Conservation (phyloP, 2,888 invertebrate species). For the Tholera decimalis region DNA sequence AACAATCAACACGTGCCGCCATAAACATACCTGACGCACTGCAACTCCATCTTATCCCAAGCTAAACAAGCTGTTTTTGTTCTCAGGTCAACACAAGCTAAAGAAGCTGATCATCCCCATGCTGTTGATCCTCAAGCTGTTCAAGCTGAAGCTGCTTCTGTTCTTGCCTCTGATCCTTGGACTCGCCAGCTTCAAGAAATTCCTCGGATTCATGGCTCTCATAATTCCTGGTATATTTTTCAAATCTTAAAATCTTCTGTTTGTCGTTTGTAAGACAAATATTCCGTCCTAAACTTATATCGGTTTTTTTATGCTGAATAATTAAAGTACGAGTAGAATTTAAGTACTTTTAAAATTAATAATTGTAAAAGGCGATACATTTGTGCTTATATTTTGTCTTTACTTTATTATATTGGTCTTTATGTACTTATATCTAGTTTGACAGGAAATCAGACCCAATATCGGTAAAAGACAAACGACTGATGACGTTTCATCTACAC, state of each 20-base stretch:
- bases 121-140: constrained; percentile 95
- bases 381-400: neutral
- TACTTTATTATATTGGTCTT: too few species aligned
- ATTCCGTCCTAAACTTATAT: neutral
- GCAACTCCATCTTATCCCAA: too few species aligned
- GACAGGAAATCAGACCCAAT: too few species aligned
- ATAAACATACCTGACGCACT: too few species aligned
- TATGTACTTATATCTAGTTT: too few species aligned
- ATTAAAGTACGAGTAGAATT: too few species aligned
- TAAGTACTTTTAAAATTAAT: neutral
- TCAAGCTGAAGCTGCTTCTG: constrained; percentile 95
- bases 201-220: constrained; percentile 95
- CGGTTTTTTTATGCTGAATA: neutral
- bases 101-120: constrained; percentile 96
- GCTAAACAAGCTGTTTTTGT: too few species aligned
- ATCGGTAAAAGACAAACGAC: too few species aligned
- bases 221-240: constrained; percentile 92
- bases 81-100: constrained; percentile 94
- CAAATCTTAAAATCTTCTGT: neutral
- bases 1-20: too few species aligned
- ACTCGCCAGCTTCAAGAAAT: constrained; percentile 96
- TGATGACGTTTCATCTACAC: too few species aligned
- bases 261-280: neutral
- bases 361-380: neutral
- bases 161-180: constrained; percentile 96